These are phyloP conservation scores for Oncorhynchus clarkii DNA, from an alignment of 2,113 vertebrate species.

Conservation along the genomic window DNA sequence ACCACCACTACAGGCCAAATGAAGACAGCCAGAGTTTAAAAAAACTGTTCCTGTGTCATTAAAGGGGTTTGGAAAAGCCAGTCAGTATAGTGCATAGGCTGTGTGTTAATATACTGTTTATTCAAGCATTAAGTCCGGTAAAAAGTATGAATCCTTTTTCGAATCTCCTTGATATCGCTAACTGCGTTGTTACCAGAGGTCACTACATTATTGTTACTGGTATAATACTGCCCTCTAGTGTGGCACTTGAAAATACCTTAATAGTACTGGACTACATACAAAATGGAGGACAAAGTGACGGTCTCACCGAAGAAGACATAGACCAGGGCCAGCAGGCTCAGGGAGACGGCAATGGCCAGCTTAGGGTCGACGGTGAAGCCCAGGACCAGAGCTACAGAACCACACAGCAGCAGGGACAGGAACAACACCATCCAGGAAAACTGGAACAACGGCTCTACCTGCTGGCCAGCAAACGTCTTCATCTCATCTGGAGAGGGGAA, in stretches of 20 bases:
- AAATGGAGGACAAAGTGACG: too few species aligned
- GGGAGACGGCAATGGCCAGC: constrained; percentile 84
- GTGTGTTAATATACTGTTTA: neutral
- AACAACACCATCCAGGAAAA: constrained; percentile 94
- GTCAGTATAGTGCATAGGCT: neutral
- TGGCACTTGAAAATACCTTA: neutral
- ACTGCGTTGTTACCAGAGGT: too few species aligned
- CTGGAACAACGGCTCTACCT: constrained; percentile 92
- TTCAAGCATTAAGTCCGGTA: neutral
- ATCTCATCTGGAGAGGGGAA: constrained; percentile 86
- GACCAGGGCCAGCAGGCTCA: constrained; percentile 88
- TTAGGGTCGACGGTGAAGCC: constrained; percentile 84
- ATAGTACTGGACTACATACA: too few species aligned
- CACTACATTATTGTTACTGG: neutral
- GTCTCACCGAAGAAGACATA: constrained; percentile 93
- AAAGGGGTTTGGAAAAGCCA: neutral
- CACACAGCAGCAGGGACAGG: constrained; percentile 85
- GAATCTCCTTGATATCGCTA: neutral
- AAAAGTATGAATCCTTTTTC: neutral
- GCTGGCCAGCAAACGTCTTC: constrained; percentile 98
- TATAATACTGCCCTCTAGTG: constrained; percentile 29
- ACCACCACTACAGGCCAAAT: too few species aligned
- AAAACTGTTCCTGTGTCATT: too few species aligned
- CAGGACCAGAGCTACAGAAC: constrained; percentile 79
- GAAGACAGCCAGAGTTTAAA: too few species aligned